A percentile compares a stretch with the other conserved stretches of the same genome.
Conservation (phyloP, 2,888 invertebrate genomes). For the Nemapogon koenigi region DNA sequence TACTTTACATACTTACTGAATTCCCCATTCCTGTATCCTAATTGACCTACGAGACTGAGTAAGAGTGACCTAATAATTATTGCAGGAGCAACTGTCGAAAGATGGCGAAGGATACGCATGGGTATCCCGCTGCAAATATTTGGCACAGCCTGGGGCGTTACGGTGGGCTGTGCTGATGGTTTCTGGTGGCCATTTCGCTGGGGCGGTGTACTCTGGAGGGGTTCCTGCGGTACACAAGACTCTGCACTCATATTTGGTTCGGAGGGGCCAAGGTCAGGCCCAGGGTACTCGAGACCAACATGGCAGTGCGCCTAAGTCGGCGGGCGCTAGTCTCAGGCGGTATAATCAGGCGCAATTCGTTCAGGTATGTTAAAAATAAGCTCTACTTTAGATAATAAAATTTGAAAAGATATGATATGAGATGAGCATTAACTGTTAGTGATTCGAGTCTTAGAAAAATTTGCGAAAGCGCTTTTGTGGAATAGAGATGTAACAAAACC, state of each 20-base stretch:
- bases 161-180: conserved; percentile 82
- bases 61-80: too few relatives aligned
- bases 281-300: conserved; percentile 71
- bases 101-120: conserved; percentile 50
- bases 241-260: conserved; percentile 83
- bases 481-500: too few relatives aligned
- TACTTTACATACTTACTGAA: too few relatives aligned
- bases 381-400: too few relatives aligned
- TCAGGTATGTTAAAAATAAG: too few relatives aligned
- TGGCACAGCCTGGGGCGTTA: conserved; percentile 43
- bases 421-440: too few relatives aligned
- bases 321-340: conserved; percentile 79
- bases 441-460: too few relatives aligned
- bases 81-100: conserved; percentile 54
- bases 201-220: conserved; percentile 48
- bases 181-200: conserved; percentile 86
- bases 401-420: too few relatives aligned
- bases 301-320: conserved; percentile 74
- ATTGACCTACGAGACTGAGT: too few relatives aligned
- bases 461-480: too few relatives aligned
- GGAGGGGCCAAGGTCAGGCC: conserved; percentile 83
- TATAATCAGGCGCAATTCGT: conserved; percentile 79
- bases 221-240: conserved; percentile 75
- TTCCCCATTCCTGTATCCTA: too few relatives aligned
- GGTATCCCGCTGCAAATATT: conserved; percentile 37